phyloP scores from a whole-genome alignment of 2,888 invertebrate genomes.

The Amblyteles armatorius region DNA sequence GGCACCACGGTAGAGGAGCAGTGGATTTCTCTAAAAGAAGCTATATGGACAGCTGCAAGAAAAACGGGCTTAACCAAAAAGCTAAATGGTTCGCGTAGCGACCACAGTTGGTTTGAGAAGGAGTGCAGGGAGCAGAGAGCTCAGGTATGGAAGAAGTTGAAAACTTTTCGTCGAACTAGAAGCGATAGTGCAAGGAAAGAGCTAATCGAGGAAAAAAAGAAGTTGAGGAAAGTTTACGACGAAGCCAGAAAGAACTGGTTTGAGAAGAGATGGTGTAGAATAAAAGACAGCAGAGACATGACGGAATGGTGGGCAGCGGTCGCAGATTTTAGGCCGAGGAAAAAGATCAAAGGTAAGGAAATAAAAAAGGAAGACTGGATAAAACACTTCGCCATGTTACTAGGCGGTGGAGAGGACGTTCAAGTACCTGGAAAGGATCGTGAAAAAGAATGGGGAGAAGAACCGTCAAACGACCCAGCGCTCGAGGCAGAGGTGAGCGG shows the following conservation, averaged over 20 bases:
- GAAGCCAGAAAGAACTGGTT: conserved; percentile 12
- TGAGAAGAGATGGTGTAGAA: conserved; percentile 1
- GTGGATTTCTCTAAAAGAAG: not conserved
- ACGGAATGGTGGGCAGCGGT: conserved; percentile 31
- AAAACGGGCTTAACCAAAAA: conserved; percentile 5
- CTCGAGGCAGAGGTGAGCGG: conserved; percentile 11
- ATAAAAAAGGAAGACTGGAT: conserved; percentile 28
- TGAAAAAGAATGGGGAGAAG: not conserved
- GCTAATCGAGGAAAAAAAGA: too few relatives aligned
- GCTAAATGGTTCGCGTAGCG: not conserved
- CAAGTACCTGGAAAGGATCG: not conserved
- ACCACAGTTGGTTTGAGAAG: conserved; percentile 11
- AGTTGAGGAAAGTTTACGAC: not conserved
- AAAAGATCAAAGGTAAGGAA: not conserved
- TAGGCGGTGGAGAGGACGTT: too few relatives aligned
- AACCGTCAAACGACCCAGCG: not conserved
- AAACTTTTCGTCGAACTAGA: too few relatives aligned
- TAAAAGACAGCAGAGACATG: conserved; percentile 8
- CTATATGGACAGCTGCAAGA: not conserved
- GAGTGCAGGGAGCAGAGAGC: not conserved
- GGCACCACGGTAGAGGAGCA: too few relatives aligned
- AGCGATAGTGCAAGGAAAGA: too few relatives aligned
- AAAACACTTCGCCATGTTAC: too few relatives aligned
- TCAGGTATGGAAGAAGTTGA: too few relatives aligned
- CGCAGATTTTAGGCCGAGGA: conserved; percentile 4